phyloP scores from a whole-genome alignment of 1,140 invertebrate species.

The Pogonomyrmex barbatus region DNA sequence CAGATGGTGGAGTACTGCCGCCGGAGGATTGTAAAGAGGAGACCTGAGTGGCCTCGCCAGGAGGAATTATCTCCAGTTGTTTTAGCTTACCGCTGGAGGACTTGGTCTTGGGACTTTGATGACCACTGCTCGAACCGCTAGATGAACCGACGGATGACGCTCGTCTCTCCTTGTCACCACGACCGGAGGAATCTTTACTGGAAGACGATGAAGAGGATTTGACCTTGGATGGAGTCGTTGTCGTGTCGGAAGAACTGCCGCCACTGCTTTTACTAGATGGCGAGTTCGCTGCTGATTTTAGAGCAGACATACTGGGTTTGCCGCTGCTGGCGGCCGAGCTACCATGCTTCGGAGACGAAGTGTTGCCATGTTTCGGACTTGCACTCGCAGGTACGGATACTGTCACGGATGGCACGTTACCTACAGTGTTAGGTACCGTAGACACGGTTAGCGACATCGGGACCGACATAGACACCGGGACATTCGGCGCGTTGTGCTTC shows the following conservation, averaged over 20 bases:
- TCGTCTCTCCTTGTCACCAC: constrained; percentile 89
- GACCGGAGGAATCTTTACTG: constrained; percentile 80
- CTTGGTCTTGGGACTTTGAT: constrained; percentile 90
- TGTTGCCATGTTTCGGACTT: constrained; percentile 89
- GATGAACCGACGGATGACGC: constrained; percentile 86
- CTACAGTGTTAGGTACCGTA: constrained; percentile 77
- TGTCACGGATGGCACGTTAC: constrained; percentile 62
- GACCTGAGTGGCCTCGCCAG: constrained; percentile 21
- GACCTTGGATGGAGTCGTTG: constrained; percentile 69
- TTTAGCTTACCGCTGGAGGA: constrained; percentile 89
- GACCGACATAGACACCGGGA: constrained; percentile 30
- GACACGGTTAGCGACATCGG: constrained; percentile 45
- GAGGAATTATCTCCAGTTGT: constrained; percentile 88
- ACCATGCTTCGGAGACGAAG: constrained; percentile 92
- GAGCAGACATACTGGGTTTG: constrained; percentile 94
- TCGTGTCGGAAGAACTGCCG: constrained; percentile 50
- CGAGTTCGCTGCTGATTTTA: constrained; percentile 92
- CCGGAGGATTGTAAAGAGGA: constrained; percentile 61
- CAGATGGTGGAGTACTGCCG: constrained; percentile 86
- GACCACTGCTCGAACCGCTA: constrained; percentile 77
- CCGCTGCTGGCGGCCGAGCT: constrained; percentile 89
- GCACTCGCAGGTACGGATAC: constrained; percentile 85
- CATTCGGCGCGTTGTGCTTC: constrained; percentile 87
- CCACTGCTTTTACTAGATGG: constrained; percentile 83
- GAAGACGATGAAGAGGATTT: constrained; percentile 82